Conservation (phyloP, 1,140 invertebrate species). For the Anagrus nilaparvatae region DNA sequence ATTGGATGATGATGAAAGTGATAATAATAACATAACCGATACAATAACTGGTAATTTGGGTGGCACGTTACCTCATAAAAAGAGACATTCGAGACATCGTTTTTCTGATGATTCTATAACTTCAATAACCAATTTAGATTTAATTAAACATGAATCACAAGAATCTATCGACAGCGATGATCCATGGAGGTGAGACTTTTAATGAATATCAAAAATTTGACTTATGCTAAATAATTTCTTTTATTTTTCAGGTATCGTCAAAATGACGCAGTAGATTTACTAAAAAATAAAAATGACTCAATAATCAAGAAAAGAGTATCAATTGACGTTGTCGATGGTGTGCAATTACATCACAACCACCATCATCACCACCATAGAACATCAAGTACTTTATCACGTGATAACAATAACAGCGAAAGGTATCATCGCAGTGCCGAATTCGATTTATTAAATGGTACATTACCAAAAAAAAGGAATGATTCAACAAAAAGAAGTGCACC, state of each 20-base stretch:
- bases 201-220: neutral
- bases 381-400: slow-evolving; percentile 15
- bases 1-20: slow-evolving; percentile 41
- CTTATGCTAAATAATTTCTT: slow-evolving; percentile 3
- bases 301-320: too few relatives aligned
- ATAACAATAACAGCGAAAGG: too few relatives aligned
- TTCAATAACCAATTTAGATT: slow-evolving; percentile 25
- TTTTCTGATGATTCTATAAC: slow-evolving; percentile 41
- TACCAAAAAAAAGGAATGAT: slow-evolving; percentile 30
- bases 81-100: slow-evolving; percentile 40
- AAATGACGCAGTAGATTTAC: slow-evolving; percentile 8
- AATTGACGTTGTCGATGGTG: too few relatives aligned
- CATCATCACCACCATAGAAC: slow-evolving; percentile 11
- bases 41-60: slow-evolving; percentile 52
- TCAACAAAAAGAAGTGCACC: slow-evolving; percentile 20
- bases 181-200: slow-evolving; percentile 35
- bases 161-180: slow-evolving; percentile 39
- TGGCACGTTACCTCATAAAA: slow-evolving; percentile 48
- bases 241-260: slow-evolving; percentile 10
- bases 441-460: slow-evolving; percentile 30
- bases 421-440: slow-evolving; percentile 29
- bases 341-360: slow-evolving; percentile 2
- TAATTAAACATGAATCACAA: slow-evolving; percentile 35
- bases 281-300: too few relatives aligned
- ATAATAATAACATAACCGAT: slow-evolving; percentile 46